These are phyloP conservation scores for Penaeus vannamei DNA, from an alignment of 1,140 invertebrate genomes.

Conservation along the genomic window DNA sequence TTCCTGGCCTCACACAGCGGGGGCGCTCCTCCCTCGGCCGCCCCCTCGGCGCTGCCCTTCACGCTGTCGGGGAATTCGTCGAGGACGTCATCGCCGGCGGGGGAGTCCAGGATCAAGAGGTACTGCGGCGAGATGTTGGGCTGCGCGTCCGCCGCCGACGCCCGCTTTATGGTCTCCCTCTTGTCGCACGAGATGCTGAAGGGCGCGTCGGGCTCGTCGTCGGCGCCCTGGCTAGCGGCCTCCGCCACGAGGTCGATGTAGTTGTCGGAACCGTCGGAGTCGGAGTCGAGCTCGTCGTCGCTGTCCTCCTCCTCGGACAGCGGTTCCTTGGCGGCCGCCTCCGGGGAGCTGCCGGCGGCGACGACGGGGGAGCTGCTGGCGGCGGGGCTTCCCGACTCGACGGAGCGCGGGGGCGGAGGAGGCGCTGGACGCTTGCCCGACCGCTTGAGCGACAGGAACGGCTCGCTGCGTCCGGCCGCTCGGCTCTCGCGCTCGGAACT, in stretches of 20 bases:
- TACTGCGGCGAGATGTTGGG: slow-evolving; percentile 33
- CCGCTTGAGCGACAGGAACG: slow-evolving; percentile 45
- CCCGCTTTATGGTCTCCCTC: background rate
- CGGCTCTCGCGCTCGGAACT: slow-evolving; percentile 13
- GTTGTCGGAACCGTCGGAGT: slow-evolving; percentile 22
- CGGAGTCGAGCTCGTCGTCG: background rate
- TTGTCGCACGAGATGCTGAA: background rate
- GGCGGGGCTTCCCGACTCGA: background rate
- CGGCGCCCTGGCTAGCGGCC: slow-evolving; percentile 16
- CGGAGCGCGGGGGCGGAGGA: slow-evolving; percentile 49
- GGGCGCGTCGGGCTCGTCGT: background rate
- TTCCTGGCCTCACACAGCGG: no score
- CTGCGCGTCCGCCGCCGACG: background rate
- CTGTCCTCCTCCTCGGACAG: background rate
- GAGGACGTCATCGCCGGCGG: background rate
- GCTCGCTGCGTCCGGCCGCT: slow-evolving; percentile 25
- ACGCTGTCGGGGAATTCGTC: background rate
- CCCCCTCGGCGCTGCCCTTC: background rate
- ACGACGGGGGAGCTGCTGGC: background rate
- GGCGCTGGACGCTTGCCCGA: slow-evolving; percentile 51
- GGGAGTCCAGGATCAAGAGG: slow-evolving; percentile 44
- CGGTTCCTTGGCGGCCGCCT: background rate
- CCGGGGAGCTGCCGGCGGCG: background rate
- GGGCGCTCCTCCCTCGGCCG: background rate
- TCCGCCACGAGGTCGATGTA: slow-evolving; percentile 52